Percentiles rank a stretch among this genome's conserved stretches.
These are phyloP conservation scores for Puntigrus tetrazona DNA, from an alignment of 2,113 vertebrate species.

Conservation along the genomic window DNA sequence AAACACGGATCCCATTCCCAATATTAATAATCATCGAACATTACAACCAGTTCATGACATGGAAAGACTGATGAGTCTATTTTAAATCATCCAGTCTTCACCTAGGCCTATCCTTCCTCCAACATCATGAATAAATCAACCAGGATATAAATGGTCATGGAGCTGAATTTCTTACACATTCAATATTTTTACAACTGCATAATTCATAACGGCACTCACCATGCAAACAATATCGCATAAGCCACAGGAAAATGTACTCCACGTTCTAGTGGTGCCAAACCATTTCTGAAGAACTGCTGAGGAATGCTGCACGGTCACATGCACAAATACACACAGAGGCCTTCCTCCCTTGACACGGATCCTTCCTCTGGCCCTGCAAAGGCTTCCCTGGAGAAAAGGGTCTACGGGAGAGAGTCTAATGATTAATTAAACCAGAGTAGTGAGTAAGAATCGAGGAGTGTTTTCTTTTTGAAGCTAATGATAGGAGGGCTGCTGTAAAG, in stretches of 20 bases:
- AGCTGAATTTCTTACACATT: slow-evolving; percentile 53
- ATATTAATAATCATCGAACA: slow-evolving; percentile 29
- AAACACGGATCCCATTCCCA: slow-evolving; percentile 1
- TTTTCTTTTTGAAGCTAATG: slow-evolving; percentile 67
- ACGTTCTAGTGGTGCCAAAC: slow-evolving; percentile 33
- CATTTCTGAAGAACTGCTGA: slow-evolving; percentile 12
- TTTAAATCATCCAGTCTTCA: slow-evolving; percentile 39
- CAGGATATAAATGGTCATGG: slow-evolving; percentile 49
- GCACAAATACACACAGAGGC: slow-evolving; percentile 19
- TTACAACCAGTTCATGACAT: slow-evolving; percentile 28
- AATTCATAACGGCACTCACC: slow-evolving; percentile 52
- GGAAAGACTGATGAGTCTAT: slow-evolving; percentile 46
- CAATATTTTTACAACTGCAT: slow-evolving; percentile 56
- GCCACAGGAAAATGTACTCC: slow-evolving; percentile 39
- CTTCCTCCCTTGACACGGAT: slow-evolving; percentile 28
- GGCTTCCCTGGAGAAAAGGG: slow-evolving; percentile 67
- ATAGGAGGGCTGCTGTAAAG: slow-evolving; percentile 63
- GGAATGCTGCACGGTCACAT: slow-evolving; percentile 11
- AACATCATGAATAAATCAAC: slow-evolving; percentile 59
- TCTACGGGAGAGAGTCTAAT: slow-evolving; percentile 78
- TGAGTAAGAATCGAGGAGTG: slow-evolving; percentile 76
- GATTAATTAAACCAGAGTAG: slow-evolving; percentile 79
- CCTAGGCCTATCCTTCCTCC: slow-evolving; percentile 37
- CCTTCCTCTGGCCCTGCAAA: slow-evolving; percentile 55
- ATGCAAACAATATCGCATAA: slow-evolving; percentile 47